These are phyloP conservation scores for Gallinago solitaria DNA, from an alignment of 2,797 vertebrate genomes.

Conservation along the genomic window DNA sequence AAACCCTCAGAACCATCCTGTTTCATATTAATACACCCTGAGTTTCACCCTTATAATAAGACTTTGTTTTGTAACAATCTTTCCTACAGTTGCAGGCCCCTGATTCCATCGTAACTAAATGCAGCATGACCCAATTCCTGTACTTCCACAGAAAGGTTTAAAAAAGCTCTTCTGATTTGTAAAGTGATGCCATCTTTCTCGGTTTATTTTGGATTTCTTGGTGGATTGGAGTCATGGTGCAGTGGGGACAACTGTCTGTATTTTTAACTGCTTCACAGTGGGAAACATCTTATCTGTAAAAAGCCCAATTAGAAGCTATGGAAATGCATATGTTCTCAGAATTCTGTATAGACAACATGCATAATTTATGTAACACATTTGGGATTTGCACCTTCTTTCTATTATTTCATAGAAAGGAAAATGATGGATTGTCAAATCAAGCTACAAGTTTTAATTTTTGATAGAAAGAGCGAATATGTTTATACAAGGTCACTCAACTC, in stretches of 20 bases:
- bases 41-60: background rate
- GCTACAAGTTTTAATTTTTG: conserved; percentile 69
- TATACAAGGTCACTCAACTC: conserved; percentile 63
- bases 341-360: background rate
- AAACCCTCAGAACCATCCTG: background rate
- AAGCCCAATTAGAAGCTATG: conserved; percentile 22
- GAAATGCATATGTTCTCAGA: conserved; percentile 3
- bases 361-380: background rate
- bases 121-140: background rate
- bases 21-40: background rate
- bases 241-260: background rate
- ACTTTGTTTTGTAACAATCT: background rate
- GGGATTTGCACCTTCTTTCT: conserved; percentile 52
- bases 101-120: background rate
- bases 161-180: background rate
- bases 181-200: conserved; percentile 7
- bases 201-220: conserved; percentile 45
- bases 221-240: background rate
- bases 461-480: conserved; percentile 57
- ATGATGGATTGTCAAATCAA: conserved; percentile 57
- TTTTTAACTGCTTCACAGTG: conserved; percentile 24
- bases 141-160: background rate
- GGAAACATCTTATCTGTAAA: conserved; percentile 2
- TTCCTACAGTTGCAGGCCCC: background rate
- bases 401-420: conserved; percentile 9